phyloP scores from a whole-genome alignment of 2,113 vertebrate genomes.

The Atlantisia rogersi region DNA sequence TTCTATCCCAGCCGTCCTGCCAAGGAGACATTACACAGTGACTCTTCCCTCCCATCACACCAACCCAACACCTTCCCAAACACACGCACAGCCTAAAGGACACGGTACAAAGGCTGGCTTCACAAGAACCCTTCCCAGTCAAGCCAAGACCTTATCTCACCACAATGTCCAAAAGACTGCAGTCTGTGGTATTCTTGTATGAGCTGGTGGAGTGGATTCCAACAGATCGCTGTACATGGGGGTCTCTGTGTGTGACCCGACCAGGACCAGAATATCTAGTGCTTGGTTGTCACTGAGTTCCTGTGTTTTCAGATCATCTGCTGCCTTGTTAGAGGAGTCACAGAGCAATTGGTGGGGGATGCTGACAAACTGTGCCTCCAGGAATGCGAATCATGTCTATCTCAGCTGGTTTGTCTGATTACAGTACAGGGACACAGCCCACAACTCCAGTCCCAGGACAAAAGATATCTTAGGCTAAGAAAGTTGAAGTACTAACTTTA shows the following conservation, averaged over 20 bases:
- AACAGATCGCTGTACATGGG: accelerated
- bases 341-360: accelerated
- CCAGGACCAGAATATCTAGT: neutral
- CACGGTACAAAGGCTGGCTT: neutral
- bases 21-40: neutral
- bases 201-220: neutral
- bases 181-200: neutral
- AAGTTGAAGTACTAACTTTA: neutral
- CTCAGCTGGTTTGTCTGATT: neutral
- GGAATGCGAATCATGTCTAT: neutral
- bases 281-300: neutral
- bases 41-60: neutral
- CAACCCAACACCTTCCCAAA: neutral
- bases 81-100: neutral
- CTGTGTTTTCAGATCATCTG: neutral
- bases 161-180: neutral
- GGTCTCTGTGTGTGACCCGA: neutral
- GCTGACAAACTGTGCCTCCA: neutral
- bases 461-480: neutral
- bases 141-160: neutral
- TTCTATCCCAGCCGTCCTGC: neutral
- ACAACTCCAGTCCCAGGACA: neutral
- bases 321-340: neutral
- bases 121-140: neutral
- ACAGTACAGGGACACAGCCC: neutral